Evolutionary conservation across 2,888 invertebrate species (phyloP).

Genomic region (Agrochola lota): DNA sequence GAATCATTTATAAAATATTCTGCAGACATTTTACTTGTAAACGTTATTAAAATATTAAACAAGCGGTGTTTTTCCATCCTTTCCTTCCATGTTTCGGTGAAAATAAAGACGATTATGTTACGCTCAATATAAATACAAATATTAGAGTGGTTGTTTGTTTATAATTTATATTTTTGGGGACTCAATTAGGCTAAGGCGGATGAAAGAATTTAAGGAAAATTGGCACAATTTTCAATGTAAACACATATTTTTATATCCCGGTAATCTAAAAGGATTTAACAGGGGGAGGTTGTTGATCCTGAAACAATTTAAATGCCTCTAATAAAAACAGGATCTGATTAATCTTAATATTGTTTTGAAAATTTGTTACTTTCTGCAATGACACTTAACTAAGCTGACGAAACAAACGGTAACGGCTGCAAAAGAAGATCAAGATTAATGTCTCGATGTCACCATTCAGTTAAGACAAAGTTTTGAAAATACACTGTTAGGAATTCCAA

Average conservation of each 20-base stretch:
- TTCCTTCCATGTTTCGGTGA: neutral
- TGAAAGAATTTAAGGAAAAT: conserved; percentile 23
- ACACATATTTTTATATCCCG: neutral
- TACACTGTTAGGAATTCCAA: conserved; percentile 6
- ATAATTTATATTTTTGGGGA: conserved; percentile 23
- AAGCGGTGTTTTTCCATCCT: neutral
- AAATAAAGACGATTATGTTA: conserved; percentile 6
- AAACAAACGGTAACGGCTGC: conserved; percentile 14
- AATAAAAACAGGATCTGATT: neutral
- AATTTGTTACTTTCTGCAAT: too few relatives aligned
- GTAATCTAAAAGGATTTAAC: conserved; percentile 3
- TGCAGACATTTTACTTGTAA: neutral
- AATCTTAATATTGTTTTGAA: neutral
- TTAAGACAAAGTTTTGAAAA: conserved; percentile 1
- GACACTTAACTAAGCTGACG: neutral
- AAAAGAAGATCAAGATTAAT: conserved; percentile 31
- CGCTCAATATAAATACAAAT: conserved; percentile 34
- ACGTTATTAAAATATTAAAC: neutral
- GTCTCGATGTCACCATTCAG: neutral
- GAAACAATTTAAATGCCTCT: neutral
- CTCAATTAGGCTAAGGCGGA: conserved; percentile 22
- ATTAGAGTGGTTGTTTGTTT: conserved; percentile 17
- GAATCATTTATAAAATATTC: neutral
- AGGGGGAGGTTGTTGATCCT: neutral
- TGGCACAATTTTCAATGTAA: conserved; percentile 3